A percentile compares a stretch with the other conserved stretches of the same genome.
Evolutionary conservation across 1,140 invertebrate genomes (phyloP).

Genomic region (Hydropsyche tenuis): DNA sequence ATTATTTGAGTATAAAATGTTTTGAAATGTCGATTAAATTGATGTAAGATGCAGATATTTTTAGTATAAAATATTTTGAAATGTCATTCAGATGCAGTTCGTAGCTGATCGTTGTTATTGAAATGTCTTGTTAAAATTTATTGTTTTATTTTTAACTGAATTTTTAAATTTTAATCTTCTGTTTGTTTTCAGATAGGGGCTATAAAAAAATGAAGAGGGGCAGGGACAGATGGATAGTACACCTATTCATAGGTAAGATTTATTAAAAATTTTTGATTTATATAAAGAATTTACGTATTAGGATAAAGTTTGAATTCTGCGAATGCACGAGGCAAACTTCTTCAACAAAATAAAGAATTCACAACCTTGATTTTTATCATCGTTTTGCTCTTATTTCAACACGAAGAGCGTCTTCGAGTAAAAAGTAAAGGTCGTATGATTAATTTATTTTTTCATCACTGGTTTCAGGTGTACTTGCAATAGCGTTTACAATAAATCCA

Average conservation of each 20-base stretch:
- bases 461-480: conserved; percentile 30
- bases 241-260: conserved; percentile 26
- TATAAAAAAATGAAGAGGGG: conserved; percentile 33
- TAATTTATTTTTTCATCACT: conserved; percentile 5
- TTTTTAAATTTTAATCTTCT: conserved; percentile 7
- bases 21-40: too few relatives aligned
- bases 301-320: too few relatives aligned
- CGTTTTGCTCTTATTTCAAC: background rate
- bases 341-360: conserved; percentile 19
- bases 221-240: conserved; percentile 28
- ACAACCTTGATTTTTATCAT: background rate
- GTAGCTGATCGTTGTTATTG: too few relatives aligned
- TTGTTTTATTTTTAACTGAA: conserved; percentile 9
- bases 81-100: too few relatives aligned
- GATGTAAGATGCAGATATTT: too few relatives aligned
- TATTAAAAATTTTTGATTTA: background rate
- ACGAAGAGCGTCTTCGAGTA: background rate
- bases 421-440: background rate
- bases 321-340: conserved; percentile 25
- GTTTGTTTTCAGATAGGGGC: conserved; percentile 34
- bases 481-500: conserved; percentile 1
- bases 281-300: background rate
- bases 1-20: too few relatives aligned
- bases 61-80: too few relatives aligned
- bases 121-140: too few relatives aligned